Evolutionary conservation across 2,797 vertebrate species (phyloP).

Genomic region (Semotilus atromaculatus): DNA sequence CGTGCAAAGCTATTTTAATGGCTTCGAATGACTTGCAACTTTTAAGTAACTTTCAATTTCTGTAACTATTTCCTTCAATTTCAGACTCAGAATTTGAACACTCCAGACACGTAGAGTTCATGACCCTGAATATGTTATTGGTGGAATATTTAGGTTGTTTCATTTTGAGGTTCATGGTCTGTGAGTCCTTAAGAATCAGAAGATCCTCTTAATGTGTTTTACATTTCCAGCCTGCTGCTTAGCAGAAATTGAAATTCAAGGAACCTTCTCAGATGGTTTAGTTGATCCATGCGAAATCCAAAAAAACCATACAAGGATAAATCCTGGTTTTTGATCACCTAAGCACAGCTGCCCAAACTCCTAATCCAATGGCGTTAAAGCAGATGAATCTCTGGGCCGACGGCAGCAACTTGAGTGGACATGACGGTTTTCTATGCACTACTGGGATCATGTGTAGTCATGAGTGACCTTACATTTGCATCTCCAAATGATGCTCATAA

Average conservation of each 20-base stretch:
- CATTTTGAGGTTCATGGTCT: slow-evolving; percentile 43
- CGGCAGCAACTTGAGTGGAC: slow-evolving; percentile 8
- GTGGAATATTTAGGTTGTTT: slow-evolving; percentile 19
- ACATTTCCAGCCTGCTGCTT: slow-evolving; percentile 51
- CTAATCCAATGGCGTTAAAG: slow-evolving; percentile 59
- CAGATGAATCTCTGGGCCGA: slow-evolving; percentile 37
- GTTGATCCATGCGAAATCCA: slow-evolving; percentile 53
- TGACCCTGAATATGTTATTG: slow-evolving; percentile 14
- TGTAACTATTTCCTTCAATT: not conserved
- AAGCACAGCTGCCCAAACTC: slow-evolving; percentile 51
- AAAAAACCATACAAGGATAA: slow-evolving; percentile 33
- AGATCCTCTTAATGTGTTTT: slow-evolving; percentile 53
- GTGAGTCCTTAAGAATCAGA: slow-evolving; percentile 44
- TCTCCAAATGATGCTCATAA: slow-evolving; percentile 45
- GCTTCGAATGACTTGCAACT: not conserved
- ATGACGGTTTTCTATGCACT: slow-evolving; percentile 41
- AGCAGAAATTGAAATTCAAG: slow-evolving; percentile 58
- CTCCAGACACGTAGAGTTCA: not conserved
- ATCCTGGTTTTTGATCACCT: slow-evolving; percentile 48
- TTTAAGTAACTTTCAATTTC: not conserved
- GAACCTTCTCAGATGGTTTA: slow-evolving; percentile 56
- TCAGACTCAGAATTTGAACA: not conserved
- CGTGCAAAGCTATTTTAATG: not conserved
- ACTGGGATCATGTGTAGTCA: slow-evolving; percentile 41
- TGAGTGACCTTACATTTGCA: slow-evolving; percentile 52